Percentiles rank a stretch among this genome's conserved stretches.
Evolutionary conservation across 2,113 vertebrate species (phyloP).

Genomic region (Melanotaenia duboulayi): DNA sequence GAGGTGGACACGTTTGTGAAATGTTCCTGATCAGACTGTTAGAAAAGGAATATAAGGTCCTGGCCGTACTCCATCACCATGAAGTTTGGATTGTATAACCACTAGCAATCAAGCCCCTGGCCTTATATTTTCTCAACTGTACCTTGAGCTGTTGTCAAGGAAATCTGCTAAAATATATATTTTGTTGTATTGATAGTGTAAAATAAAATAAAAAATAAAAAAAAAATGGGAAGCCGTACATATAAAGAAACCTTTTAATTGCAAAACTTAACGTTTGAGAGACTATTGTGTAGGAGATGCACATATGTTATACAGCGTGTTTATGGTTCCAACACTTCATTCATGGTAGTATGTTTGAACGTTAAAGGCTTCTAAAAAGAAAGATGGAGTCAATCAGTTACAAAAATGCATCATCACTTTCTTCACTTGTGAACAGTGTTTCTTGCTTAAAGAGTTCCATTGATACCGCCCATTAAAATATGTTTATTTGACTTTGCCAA

Average conservation of each 20-base stretch:
- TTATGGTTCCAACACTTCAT: constrained; percentile 89
- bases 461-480: constrained; percentile 70
- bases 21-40: constrained; percentile 90
- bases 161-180: constrained; percentile 99
- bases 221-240: constrained; percentile 91
- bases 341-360: constrained; percentile 87
- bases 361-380: constrained; percentile 63
- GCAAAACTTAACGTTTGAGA: constrained; percentile 92
- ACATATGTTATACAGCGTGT: constrained; percentile 90
- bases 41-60: constrained; percentile 89
- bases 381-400: constrained; percentile 57
- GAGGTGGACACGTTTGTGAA: constrained; percentile 88
- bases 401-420: constrained; percentile 85
- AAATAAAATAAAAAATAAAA: constrained; percentile 94
- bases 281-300: constrained; percentile 95
- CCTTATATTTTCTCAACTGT: constrained; percentile 99
- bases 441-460: constrained; percentile 72
- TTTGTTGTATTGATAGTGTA: constrained; percentile 99
- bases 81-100: constrained; percentile 96
- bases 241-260: constrained; percentile 92
- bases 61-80: constrained; percentile 89
- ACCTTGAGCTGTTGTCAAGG: constrained; percentile 96
- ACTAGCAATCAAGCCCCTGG: constrained; percentile 99
- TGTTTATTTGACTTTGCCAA: constrained; percentile 74
- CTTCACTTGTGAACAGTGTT: constrained; percentile 83